phyloP scores from a whole-genome alignment of 2,113 vertebrate species.

The Limnothrissa miodon region DNA sequence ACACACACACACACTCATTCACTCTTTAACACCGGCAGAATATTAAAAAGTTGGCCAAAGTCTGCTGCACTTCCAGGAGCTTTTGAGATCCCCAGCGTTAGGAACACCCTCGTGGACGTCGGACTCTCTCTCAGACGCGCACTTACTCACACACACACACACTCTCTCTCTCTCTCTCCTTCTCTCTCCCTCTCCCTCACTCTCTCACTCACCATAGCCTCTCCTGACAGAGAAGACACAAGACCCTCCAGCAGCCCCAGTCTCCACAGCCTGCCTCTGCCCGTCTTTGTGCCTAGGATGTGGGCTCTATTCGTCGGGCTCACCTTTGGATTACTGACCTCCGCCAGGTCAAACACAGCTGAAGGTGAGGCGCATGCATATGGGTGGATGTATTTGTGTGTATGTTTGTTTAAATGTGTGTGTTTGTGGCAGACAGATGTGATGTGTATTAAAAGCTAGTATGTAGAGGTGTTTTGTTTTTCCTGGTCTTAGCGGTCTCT shows the following conservation, averaged over 20 bases:
- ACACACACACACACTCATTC: slow-evolving; percentile 22
- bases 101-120: slow-evolving; percentile 46
- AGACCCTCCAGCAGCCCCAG: slow-evolving; percentile 53
- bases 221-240: slow-evolving; percentile 58
- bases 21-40: slow-evolving; percentile 42
- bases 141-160: neutral
- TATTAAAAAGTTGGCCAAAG: slow-evolving; percentile 70
- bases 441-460: neutral
- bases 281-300: slow-evolving; percentile 61
- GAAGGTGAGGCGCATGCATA: slow-evolving; percentile 60
- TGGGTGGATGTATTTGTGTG: slow-evolving; percentile 23
- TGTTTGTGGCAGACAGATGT: neutral
- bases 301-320: slow-evolving; percentile 67
- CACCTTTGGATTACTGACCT: slow-evolving; percentile 69
- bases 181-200: slow-evolving; percentile 32
- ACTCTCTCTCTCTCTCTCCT: slow-evolving; percentile 8
- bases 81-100: slow-evolving; percentile 48
- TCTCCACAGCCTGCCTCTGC: slow-evolving; percentile 55
- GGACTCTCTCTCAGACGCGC: slow-evolving; percentile 38
- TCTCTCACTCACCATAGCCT: slow-evolving; percentile 44
- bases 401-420: too few species aligned
- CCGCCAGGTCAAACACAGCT: slow-evolving; percentile 49
- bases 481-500: neutral
- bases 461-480: neutral
- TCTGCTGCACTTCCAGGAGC: slow-evolving; percentile 57